These are phyloP conservation scores for Muscicapa comitata DNA, from an alignment of 2,797 vertebrate genomes.

Conservation along the genomic window DNA sequence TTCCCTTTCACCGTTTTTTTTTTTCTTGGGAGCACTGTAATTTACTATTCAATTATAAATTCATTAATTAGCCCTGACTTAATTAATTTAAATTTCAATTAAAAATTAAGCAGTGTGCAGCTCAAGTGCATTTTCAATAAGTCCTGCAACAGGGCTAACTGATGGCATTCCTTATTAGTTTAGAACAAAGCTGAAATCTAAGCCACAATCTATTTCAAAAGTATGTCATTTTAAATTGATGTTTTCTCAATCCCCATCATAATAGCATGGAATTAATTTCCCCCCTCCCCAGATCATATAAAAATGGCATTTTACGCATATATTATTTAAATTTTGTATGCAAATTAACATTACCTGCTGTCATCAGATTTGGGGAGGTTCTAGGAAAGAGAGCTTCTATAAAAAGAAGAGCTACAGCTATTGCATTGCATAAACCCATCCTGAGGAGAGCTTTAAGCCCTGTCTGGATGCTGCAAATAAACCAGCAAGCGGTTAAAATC, in stretches of 20 bases:
- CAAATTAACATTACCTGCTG: constrained; percentile 37
- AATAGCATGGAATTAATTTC: constrained; percentile 44
- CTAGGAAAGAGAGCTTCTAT: constrained; percentile 10
- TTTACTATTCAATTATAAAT: constrained; percentile 73
- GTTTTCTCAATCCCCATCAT: constrained; percentile 43
- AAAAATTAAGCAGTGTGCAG: constrained; percentile 64
- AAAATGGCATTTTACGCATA: background rate
- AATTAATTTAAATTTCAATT: constrained; percentile 76
- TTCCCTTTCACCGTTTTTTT: constrained; percentile 47
- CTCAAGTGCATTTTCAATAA: constrained; percentile 67
- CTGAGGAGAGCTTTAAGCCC: background rate
- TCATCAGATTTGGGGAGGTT: constrained; percentile 46
- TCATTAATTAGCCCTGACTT: constrained; percentile 72
- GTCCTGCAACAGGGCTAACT: constrained; percentile 53
- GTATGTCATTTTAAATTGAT: constrained; percentile 60
- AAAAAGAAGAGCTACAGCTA: background rate
- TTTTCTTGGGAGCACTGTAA: constrained; percentile 60
- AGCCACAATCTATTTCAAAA: constrained; percentile 56
- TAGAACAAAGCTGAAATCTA: constrained; percentile 62
- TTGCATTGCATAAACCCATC: background rate
- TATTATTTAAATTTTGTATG: constrained; percentile 34
- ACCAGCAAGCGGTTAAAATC: background rate
- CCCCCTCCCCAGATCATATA: background rate
- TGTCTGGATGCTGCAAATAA: background rate
- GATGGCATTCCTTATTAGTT: constrained; percentile 59